A percentile compares a stretch with the other conserved stretches of the same genome.
Conservation (phyloP, 1,140 invertebrate species). For the Acyrthosiphon pisum region DNA sequence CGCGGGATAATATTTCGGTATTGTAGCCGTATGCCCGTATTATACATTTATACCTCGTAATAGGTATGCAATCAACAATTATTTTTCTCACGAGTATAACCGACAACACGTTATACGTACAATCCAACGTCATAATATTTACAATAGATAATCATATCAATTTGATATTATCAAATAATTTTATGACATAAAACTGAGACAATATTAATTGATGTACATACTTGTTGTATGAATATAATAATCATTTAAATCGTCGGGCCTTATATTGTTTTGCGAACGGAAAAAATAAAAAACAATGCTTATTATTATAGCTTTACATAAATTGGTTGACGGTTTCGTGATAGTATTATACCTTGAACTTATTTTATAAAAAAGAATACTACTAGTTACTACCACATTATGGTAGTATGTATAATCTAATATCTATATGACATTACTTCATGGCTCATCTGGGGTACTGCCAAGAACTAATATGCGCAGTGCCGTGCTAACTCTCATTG, state of each 20-base stretch:
- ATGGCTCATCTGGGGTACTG: background rate
- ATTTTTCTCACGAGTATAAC: background rate
- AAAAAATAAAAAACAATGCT: background rate
- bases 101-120: background rate
- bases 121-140: background rate
- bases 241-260: background rate
- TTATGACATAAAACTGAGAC: background rate
- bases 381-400: too few relatives aligned
- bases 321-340: background rate
- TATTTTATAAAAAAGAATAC: too few relatives aligned
- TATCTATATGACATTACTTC: background rate
- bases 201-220: background rate
- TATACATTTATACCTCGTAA: too few relatives aligned
- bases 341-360: background rate
- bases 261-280: background rate
- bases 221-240: too few relatives aligned
- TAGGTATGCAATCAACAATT: background rate
- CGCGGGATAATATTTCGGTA: background rate
- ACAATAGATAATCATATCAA: background rate
- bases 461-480: too few relatives aligned
- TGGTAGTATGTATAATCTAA: background rate
- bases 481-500: too few relatives aligned
- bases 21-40: too few relatives aligned
- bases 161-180: too few relatives aligned
- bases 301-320: background rate